Conservation (phyloP, 2,797 vertebrate genomes). For the Siniperca undulata region DNA sequence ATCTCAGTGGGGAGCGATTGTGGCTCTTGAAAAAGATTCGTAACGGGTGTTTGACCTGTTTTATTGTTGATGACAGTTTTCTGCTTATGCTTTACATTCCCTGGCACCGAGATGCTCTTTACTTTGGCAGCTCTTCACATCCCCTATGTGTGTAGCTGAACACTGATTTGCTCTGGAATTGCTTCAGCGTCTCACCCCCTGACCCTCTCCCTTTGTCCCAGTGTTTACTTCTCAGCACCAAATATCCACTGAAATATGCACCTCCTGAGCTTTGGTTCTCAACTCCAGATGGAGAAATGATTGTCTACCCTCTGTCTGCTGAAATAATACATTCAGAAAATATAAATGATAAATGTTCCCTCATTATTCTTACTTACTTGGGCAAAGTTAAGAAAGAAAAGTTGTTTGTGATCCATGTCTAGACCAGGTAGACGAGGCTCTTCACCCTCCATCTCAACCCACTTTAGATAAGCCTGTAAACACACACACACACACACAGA, state of each 20-base stretch:
- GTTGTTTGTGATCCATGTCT: slow-evolving; percentile 92
- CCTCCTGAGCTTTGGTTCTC: slow-evolving; percentile 10
- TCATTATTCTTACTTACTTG: slow-evolving; percentile 87
- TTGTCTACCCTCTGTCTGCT: neutral
- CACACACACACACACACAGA: slow-evolving; percentile 40
- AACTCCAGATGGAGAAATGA: slow-evolving; percentile 19
- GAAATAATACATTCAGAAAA: slow-evolving; percentile 19
- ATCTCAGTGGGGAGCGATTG: neutral
- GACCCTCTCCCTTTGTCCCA: slow-evolving; percentile 26
- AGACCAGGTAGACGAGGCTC: slow-evolving; percentile 92
- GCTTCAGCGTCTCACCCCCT: slow-evolving; percentile 25
- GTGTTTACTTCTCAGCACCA: slow-evolving; percentile 34
- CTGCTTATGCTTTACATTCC: slow-evolving; percentile 27
- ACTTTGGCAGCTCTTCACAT: slow-evolving; percentile 40
- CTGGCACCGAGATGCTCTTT: slow-evolving; percentile 42
- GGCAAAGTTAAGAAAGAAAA: slow-evolving; percentile 98
- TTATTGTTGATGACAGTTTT: slow-evolving; percentile 17
- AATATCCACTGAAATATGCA: slow-evolving; percentile 23
- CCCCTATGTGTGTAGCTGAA: neutral
- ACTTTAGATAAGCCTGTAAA: slow-evolving; percentile 94
- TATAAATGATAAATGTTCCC: neutral
- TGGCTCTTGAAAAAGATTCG: slow-evolving; percentile 9
- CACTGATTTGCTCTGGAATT: slow-evolving; percentile 35
- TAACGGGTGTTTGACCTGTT: slow-evolving; percentile 1
- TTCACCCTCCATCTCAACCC: slow-evolving; percentile 90